Evolutionary conservation across 1,140 invertebrate species (phyloP).

Genomic region (Probaryconus sp.): DNA sequence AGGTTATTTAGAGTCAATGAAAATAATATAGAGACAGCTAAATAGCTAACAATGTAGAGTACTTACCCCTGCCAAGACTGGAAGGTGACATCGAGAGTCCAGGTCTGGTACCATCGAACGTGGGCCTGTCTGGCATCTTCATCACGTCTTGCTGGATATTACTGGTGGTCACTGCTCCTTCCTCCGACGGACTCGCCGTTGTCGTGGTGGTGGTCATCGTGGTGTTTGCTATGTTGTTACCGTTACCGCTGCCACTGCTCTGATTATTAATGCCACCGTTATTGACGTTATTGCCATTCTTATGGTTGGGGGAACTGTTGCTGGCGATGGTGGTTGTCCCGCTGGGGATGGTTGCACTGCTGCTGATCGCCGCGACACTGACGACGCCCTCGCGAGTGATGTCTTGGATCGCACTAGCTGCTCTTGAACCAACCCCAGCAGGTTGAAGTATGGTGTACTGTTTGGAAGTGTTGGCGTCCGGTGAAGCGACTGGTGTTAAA

Average conservation of each 20-base stretch:
- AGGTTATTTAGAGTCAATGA: slow-evolving; percentile 5
- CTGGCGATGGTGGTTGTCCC: slow-evolving; percentile 55
- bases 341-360: slow-evolving; percentile 61
- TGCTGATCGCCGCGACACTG: slow-evolving; percentile 82
- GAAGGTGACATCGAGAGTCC: slow-evolving; percentile 83
- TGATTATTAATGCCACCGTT: slow-evolving; percentile 40
- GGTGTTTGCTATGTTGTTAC: slow-evolving; percentile 64
- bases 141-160: slow-evolving; percentile 74
- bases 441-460: slow-evolving; percentile 91
- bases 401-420: slow-evolving; percentile 87
- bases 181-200: slow-evolving; percentile 65
- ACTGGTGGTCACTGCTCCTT: slow-evolving; percentile 74
- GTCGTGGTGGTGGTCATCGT: slow-evolving; percentile 72
- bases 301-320: slow-evolving; percentile 53
- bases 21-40: neutral
- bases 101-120: slow-evolving; percentile 72
- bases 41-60: neutral
- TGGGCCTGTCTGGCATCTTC: slow-evolving; percentile 73
- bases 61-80: slow-evolving; percentile 86
- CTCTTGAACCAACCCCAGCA: slow-evolving; percentile 85
- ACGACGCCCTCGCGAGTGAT: slow-evolving; percentile 83
- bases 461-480: slow-evolving; percentile 79
- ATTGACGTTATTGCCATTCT: slow-evolving; percentile 45
- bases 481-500: slow-evolving; percentile 76
- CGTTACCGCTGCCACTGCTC: slow-evolving; percentile 53